Base-by-base conservation (phyloP, 2,888 invertebrate species). In the Balanococcus diminutus region DNA sequence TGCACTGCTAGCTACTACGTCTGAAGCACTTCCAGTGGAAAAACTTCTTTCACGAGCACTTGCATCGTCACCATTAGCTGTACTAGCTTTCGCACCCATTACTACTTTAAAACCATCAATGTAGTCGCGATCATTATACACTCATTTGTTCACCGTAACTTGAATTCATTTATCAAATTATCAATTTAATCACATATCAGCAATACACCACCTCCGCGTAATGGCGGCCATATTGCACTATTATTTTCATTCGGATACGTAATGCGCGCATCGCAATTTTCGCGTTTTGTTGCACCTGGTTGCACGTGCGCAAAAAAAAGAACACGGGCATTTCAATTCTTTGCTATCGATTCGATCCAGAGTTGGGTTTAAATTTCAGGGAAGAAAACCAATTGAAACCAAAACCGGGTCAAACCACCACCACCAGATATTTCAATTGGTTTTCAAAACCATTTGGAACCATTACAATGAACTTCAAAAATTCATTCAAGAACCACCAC, bases 71-170 rank as follows among this genome's bases (percentile, higher is more conserved):
- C 93, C 93, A 90, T 93, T 94, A 88, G 95, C 94, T 88, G 95
- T 95, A 90, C 95, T 95, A 89, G 95, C 93, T 92, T 95, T 95
- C 90, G 95, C 95, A 91, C 95, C 95, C 95, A 96, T 96, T 75
- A 88, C 87, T n/a, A 11, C 22, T n/a, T 25, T 42, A 46, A 46
- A 16, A 39, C 16, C 28, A 51, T 14, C 16, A 42, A 82, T 8
- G 31, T 28, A 46, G 28, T 46, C 28, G 28, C 32, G 6, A 82
- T 16, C 51, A n/a, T 25, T 16, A 16, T n/a, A 51, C 46, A n/a
- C 14, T 19, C n/a, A 9, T 28, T 19, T 25, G 19, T 46, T 16
- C 14, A 82, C 22, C 8, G 46, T n/a, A n/a, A 46, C n/a, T 5
- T 14, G 5, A n/a, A 42, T 39, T 42, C 16, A 39, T 28, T 28